Evolutionary conservation across 2,888 invertebrate genomes (phyloP).

Genomic region (Morinoia aosen): DNA sequence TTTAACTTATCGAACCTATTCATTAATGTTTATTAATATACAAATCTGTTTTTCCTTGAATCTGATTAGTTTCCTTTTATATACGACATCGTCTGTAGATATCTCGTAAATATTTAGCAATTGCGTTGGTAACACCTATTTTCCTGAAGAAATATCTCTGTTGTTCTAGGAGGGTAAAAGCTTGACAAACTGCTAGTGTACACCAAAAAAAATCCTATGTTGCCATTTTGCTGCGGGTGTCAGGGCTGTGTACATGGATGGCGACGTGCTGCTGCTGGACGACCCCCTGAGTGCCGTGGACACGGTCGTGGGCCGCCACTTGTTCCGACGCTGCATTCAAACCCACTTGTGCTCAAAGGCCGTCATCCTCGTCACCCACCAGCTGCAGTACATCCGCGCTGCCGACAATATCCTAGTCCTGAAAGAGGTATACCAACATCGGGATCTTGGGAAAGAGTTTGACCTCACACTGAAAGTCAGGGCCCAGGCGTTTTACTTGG

Average conservation of each 20-base stretch:
- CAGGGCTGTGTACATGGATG: slow-evolving; percentile 66
- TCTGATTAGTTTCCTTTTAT: too few relatives aligned
- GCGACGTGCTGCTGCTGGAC: slow-evolving; percentile 65
- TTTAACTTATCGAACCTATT: neutral
- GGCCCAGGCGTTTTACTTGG: too few relatives aligned
- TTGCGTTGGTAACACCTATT: too few relatives aligned
- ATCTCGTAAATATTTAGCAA: too few relatives aligned
- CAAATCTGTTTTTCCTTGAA: too few relatives aligned
- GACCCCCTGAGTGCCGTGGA: slow-evolving; percentile 67
- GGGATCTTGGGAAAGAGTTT: neutral
- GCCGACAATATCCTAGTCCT: slow-evolving; percentile 80
- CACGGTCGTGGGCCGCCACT: slow-evolving; percentile 62
- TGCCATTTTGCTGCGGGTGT: neutral
- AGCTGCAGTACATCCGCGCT: slow-evolving; percentile 82
- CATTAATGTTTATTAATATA: neutral
- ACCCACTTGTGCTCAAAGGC: slow-evolving; percentile 68
- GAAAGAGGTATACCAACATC: slow-evolving; percentile 74
- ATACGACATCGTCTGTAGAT: too few relatives aligned
- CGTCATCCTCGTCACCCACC: slow-evolving; percentile 80
- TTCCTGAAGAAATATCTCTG: neutral
- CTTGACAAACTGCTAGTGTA: neutral
- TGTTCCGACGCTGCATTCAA: slow-evolving; percentile 64
- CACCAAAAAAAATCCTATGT: neutral
- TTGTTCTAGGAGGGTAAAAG: neutral
- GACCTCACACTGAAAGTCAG: neutral